A percentile compares a stretch with the other conserved stretches of the same genome.
These are phyloP conservation scores for Ormyrus pomaceus DNA, from an alignment of 2,888 invertebrate genomes.

Conservation along the genomic window DNA sequence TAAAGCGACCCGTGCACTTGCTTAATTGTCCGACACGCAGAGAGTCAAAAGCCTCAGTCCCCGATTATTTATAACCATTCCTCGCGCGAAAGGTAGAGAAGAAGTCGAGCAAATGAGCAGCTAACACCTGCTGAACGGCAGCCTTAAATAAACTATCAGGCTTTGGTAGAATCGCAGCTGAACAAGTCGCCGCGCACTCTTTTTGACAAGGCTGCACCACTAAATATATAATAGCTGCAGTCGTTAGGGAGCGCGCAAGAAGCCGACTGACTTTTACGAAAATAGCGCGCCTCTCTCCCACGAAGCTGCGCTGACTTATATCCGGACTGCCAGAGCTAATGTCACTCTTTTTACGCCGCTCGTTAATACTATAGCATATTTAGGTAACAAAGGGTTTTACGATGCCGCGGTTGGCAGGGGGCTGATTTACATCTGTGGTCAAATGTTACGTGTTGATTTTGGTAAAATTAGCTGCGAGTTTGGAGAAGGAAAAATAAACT, in stretches of 20 bases:
- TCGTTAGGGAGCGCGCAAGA: neutral
- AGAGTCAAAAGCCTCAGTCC: too few species aligned
- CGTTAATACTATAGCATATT: slow-evolving; percentile 44
- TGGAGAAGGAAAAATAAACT: neutral
- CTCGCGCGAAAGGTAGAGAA: too few species aligned
- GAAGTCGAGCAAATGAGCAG: neutral
- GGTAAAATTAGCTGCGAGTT: slow-evolving; percentile 27
- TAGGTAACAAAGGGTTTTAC: slow-evolving; percentile 48
- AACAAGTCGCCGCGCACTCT: slow-evolving; percentile 48
- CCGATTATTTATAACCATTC: slow-evolving; percentile 68
- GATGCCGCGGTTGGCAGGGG: slow-evolving; percentile 15
- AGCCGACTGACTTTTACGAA: slow-evolving; percentile 22
- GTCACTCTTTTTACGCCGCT: slow-evolving; percentile 37
- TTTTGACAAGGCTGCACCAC: slow-evolving; percentile 60
- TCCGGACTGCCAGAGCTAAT: neutral
- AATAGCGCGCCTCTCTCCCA: slow-evolving; percentile 53
- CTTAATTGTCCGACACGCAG: slow-evolving; percentile 25
- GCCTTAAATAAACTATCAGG: slow-evolving; percentile 66
- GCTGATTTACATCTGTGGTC: neutral
- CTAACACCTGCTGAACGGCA: slow-evolving; percentile 70
- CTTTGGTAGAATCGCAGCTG: slow-evolving; percentile 60
- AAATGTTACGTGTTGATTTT: slow-evolving; percentile 46
- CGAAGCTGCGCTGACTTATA: slow-evolving; percentile 55
- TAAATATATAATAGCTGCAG: slow-evolving; percentile 57
- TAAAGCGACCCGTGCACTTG: too few species aligned